These are phyloP conservation scores for Geotrypetes seraphini DNA, from an alignment of 2,797 vertebrate species.

Conservation along the genomic window DNA sequence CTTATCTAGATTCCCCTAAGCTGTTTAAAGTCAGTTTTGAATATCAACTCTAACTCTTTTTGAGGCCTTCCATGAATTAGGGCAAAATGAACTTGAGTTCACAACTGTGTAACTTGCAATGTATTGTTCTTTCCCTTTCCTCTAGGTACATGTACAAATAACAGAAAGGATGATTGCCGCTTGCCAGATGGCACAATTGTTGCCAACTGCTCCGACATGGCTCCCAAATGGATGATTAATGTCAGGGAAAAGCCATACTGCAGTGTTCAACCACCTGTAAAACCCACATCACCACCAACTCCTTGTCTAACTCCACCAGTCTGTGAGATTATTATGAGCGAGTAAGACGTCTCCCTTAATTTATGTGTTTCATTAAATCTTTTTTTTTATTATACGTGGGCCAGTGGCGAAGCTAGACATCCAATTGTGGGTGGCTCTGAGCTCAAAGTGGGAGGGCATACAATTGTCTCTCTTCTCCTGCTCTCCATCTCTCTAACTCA, in stretches of 20 bases:
- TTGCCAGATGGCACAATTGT: slow-evolving; percentile 39
- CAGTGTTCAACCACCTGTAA: not conserved
- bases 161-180: slow-evolving; percentile 49
- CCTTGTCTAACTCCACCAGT: not conserved
- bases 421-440: too few species aligned
- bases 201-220: slow-evolving; percentile 48
- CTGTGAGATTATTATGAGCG: slow-evolving; percentile 45
- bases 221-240: slow-evolving; percentile 41
- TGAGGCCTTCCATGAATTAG: too few species aligned
- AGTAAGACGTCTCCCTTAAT: slow-evolving; percentile 33
- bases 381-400: too few species aligned
- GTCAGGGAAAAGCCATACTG: not conserved
- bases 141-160: slow-evolving; percentile 56
- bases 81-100: too few species aligned
- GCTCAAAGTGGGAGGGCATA: too few species aligned
- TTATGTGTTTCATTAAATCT: not conserved
- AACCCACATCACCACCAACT: not conserved
- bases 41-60: too few species aligned
- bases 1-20: too few species aligned
- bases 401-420: too few species aligned
- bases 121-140: not conserved
- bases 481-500: too few species aligned
- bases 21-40: too few species aligned
- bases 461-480: too few species aligned
- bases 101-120: too few species aligned